phyloP scores from a whole-genome alignment of 2,797 vertebrate species.

The Fratercula arctica region DNA sequence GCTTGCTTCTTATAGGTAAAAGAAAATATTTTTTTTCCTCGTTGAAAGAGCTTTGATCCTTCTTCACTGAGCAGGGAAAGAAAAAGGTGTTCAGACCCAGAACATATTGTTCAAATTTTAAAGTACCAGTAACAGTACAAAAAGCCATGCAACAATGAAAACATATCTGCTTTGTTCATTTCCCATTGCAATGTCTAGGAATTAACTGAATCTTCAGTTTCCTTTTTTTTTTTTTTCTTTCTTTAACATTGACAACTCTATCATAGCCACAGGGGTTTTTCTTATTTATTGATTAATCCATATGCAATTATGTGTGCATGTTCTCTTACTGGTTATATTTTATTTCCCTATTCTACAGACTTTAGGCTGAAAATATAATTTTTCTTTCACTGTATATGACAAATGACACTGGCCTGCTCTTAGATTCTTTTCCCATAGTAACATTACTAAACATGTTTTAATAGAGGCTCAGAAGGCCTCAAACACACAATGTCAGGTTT shows the following conservation, averaged over 20 bases:
- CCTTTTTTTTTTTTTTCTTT: no score
- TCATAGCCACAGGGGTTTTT: background rate
- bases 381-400: background rate
- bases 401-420: background rate
- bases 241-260: background rate
- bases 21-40: background rate
- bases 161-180: background rate
- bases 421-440: background rate
- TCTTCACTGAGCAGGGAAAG: background rate
- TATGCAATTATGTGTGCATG: accelerated
- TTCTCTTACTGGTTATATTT: background rate
- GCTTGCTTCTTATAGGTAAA: background rate
- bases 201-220: background rate
- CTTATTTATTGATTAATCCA: background rate
- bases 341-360: background rate
- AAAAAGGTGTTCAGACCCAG: background rate
- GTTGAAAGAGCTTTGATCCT: background rate
- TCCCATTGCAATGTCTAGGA: background rate
- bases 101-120: background rate
- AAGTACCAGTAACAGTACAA: background rate
- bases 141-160: background rate
- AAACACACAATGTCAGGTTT: background rate
- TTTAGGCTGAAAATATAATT: background rate
- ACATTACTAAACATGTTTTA: background rate
- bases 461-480: background rate